Evolutionary conservation across 2,888 invertebrate genomes (phyloP).

Genomic region (Limenitis camilla): DNA sequence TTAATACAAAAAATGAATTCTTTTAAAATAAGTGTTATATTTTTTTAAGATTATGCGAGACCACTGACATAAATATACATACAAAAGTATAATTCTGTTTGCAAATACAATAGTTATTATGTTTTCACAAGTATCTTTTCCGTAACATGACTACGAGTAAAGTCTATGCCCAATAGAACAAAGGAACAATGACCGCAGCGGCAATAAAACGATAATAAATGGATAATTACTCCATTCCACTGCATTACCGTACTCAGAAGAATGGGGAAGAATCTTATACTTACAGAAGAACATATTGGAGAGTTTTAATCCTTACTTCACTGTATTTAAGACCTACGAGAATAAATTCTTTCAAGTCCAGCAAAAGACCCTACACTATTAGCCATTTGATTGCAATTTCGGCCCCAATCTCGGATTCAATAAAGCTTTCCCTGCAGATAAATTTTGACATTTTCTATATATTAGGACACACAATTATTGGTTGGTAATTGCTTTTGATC

Average conservation of each 20-base stretch:
- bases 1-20: too few relatives aligned
- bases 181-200: slow-evolving; percentile 30
- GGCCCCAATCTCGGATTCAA: slow-evolving; percentile 50
- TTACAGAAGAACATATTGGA: neutral
- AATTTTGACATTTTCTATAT: slow-evolving; percentile 66
- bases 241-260: slow-evolving; percentile 51
- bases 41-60: too few relatives aligned
- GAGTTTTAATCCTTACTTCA: slow-evolving; percentile 13
- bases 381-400: slow-evolving; percentile 56
- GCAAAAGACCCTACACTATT: slow-evolving; percentile 48
- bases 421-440: slow-evolving; percentile 56
- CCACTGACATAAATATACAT: too few relatives aligned
- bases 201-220: slow-evolving; percentile 71
- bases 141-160: neutral
- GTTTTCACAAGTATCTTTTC: too few relatives aligned
- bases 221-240: slow-evolving; percentile 71
- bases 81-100: too few relatives aligned
- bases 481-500: slow-evolving; percentile 43
- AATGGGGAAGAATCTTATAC: slow-evolving; percentile 17
- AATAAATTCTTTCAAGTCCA: slow-evolving; percentile 31
- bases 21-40: too few relatives aligned
- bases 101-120: too few relatives aligned
- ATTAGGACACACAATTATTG: slow-evolving; percentile 64
- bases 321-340: slow-evolving; percentile 4
- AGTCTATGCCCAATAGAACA: slow-evolving; percentile 26